Percentiles rank a stretch among this genome's conserved stretches.
Conservation (phyloP, 2,888 invertebrate genomes). For the Athrips mouffetella region DNA sequence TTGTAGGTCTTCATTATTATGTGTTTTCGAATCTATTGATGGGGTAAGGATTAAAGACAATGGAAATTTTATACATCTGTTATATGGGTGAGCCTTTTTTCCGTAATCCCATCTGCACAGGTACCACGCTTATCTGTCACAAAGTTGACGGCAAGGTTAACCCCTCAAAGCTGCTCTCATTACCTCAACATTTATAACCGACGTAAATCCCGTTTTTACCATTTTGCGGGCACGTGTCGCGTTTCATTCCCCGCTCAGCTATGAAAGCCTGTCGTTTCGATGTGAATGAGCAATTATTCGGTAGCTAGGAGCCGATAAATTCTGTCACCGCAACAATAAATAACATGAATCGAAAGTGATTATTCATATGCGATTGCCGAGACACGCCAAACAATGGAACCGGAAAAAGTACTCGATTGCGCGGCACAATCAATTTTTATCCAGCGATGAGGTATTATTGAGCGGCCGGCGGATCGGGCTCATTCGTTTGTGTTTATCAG, state of each 20-base stretch:
- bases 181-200: slow-evolving; percentile 37
- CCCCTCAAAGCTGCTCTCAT: slow-evolving; percentile 38
- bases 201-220: slow-evolving; percentile 19
- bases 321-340: slow-evolving; percentile 56
- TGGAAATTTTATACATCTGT: slow-evolving; percentile 78
- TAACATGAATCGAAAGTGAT: slow-evolving; percentile 48
- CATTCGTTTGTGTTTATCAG: slow-evolving; percentile 73
- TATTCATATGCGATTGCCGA: slow-evolving; percentile 41
- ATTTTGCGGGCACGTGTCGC: slow-evolving; percentile 19
- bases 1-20: slow-evolving; percentile 77
- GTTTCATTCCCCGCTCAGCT: background rate
- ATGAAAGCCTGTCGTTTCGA: slow-evolving; percentile 26
- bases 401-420: slow-evolving; percentile 44
- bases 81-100: slow-evolving; percentile 70
- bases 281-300: slow-evolving; percentile 47
- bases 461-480: slow-evolving; percentile 46
- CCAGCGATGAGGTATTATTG: slow-evolving; percentile 55
- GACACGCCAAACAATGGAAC: slow-evolving; percentile 43
- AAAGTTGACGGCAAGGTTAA: slow-evolving; percentile 44
- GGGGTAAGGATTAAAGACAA: slow-evolving; percentile 78
- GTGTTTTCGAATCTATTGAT: slow-evolving; percentile 73
- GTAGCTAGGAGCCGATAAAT: slow-evolving; percentile 54
- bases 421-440: slow-evolving; percentile 65
- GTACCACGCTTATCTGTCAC: slow-evolving; percentile 55
- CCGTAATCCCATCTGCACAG: slow-evolving; percentile 64